Conservation (phyloP, 2,888 invertebrate species). For the Clistopyga incitator region DNA sequence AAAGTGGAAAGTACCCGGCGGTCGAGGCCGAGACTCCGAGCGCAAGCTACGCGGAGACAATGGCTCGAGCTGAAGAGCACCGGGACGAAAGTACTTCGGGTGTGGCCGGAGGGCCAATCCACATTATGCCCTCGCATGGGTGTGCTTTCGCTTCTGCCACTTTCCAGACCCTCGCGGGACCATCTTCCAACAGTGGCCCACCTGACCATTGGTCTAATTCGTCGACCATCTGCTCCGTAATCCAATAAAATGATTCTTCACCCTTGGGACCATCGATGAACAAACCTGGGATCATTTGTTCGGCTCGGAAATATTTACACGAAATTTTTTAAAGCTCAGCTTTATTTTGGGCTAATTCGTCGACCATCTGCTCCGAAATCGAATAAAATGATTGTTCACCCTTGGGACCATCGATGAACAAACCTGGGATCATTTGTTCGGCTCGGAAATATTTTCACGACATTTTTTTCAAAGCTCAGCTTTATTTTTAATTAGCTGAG, state of each 20-base stretch:
- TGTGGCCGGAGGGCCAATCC: conserved; percentile 26
- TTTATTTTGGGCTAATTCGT: not conserved
- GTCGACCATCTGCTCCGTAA: not conserved
- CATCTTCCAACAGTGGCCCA: not conserved
- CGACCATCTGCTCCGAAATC: not conserved
- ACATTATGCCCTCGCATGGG: not conserved
- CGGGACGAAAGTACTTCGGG: conserved; percentile 14
- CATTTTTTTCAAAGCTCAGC: too few species aligned
- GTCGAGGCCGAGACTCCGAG: conserved; percentile 25
- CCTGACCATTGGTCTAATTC: not conserved
- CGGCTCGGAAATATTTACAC: not conserved
- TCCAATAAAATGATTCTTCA: not conserved
- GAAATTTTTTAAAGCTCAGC: too few species aligned
- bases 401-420: not conserved
- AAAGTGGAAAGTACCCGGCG: conserved; percentile 34
- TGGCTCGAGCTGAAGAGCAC: not conserved
- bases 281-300: not conserved
- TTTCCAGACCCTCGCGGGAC: not conserved
- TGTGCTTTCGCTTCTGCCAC: conserved; percentile 6
- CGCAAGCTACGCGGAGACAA: conserved; percentile 21
- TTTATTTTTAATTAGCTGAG: too few species aligned
- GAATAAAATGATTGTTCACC: not conserved
- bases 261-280: not conserved
- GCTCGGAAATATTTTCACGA: too few species aligned
- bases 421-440: not conserved